Evolutionary conservation across 2,888 invertebrate genomes (phyloP), one percentile per base, ranked within the genome.

Genomic region (Germaria angustata): DNA sequence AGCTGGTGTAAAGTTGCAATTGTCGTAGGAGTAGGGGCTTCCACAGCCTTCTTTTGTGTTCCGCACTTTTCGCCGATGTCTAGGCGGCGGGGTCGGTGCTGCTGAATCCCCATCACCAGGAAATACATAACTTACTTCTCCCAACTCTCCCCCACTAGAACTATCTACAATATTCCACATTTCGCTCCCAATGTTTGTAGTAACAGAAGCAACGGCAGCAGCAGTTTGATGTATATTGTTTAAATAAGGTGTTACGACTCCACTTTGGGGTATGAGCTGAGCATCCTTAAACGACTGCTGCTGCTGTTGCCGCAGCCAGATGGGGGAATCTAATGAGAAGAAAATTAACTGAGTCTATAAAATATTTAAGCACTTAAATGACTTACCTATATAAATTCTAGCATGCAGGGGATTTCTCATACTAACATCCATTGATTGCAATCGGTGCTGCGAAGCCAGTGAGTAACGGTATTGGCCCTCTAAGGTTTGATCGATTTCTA

Each of bases 251-350:
- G 85, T 84, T 41, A 88, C 88, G 39, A 88, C 86, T 2, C 88
- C 87, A 53, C 88, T 87, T 75, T 88, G 89, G 24, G 87, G 86
- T 39, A 86, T 57, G 34, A 88, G 81, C 65, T 88, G 89, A 0
- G 87, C 83, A 76, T 84, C 87, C 85, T 89, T 90, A 0, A 89
- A 81, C 9, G 87, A 86, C 15, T 87, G 85, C 76, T 89, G 89
- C 80, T 91, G 90, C 78, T 90, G 90, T 87, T 93, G 93, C 0
- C 93, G 91, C 59, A 93, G 87, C 94, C 94, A 94, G 20, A 94
- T 92, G 0, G 94, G 94, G 2, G 94, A 94, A 87, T 94, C 92
- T 84, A 9, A 8, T 41, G 9, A 7, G n/a, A 11, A 3, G 3
- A 1, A 24, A 13, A 22, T 17, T 0, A 51, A n/a, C 5, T n/a